phyloP scores from a whole-genome alignment of 2,888 invertebrate species.

The Pardosa pseudoannulata region DNA sequence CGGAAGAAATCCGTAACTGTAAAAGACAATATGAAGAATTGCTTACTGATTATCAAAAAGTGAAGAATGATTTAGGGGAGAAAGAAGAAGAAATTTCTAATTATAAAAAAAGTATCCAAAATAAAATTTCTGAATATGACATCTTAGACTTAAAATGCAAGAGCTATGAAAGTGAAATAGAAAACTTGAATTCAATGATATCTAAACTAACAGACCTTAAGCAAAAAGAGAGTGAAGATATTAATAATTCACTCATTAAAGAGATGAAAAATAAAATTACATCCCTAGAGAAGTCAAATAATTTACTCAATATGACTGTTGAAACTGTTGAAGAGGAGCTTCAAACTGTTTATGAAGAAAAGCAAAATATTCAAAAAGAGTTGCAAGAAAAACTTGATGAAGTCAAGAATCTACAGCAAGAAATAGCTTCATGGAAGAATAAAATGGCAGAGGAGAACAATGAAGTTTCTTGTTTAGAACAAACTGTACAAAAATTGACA shows the following conservation, averaged over 20 bases:
- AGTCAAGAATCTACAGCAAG: background rate
- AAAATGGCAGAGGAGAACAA: conserved; percentile 25
- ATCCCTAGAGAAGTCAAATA: conserved; percentile 25
- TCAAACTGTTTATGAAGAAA: conserved; percentile 36
- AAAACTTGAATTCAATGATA: conserved; percentile 4
- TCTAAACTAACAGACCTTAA: background rate
- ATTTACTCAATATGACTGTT: conserved; percentile 33
- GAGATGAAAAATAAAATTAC: conserved; percentile 29
- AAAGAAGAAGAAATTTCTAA: background rate
- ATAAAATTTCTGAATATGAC: conserved; percentile 1
- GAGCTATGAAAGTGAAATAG: conserved; percentile 32
- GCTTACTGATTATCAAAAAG: background rate
- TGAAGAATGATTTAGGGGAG: background rate
- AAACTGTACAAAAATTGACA: conserved; percentile 12
- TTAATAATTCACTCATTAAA: conserved; percentile 6
- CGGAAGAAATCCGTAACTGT: background rate
- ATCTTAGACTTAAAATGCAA: conserved; percentile 18
- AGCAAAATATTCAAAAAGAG: conserved; percentile 20
- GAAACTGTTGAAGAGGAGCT: conserved; percentile 45
- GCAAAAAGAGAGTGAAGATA: background rate
- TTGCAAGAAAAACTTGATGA: background rate
- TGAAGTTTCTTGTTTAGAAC: background rate
- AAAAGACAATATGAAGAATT: background rate
- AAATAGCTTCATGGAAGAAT: background rate
- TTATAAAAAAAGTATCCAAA: background rate